phyloP scores from a whole-genome alignment of 2,888 invertebrate genomes.

The Drosophila aldrichi region DNA sequence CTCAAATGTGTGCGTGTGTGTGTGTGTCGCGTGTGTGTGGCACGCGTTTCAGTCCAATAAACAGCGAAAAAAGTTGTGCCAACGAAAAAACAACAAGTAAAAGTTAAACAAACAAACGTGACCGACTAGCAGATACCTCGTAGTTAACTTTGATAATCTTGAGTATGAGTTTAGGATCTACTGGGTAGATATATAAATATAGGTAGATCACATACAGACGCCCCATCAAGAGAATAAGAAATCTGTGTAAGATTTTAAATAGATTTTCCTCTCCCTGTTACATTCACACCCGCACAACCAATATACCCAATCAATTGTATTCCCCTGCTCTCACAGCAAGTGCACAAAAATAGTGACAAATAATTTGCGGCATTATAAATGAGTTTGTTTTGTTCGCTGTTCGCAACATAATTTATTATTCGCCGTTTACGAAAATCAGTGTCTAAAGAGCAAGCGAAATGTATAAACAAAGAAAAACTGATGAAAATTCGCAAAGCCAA shows the following conservation, averaged over 20 bases:
- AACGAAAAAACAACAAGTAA: conserved; percentile 29
- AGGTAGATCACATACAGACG: too few relatives aligned
- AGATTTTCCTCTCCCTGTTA: too few relatives aligned
- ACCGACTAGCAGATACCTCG: neutral
- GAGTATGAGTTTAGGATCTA: too few relatives aligned
- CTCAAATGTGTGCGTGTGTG: conserved; percentile 29
- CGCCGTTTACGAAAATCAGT: conserved; percentile 19
- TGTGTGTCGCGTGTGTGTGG: conserved; percentile 18
- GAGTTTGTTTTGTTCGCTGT: conserved; percentile 67
- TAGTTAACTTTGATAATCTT: neutral
- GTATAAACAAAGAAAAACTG: conserved; percentile 1
- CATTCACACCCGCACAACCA: neutral
- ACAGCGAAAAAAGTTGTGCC: conserved; percentile 38
- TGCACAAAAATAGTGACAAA: conserved; percentile 68
- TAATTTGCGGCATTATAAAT: conserved; percentile 70
- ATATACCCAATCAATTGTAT: neutral
- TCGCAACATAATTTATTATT: conserved; percentile 64
- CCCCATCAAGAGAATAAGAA: too few relatives aligned
- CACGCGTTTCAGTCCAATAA: conserved; percentile 61
- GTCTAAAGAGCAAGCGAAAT: neutral
- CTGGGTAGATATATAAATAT: too few relatives aligned
- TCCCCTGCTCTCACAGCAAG: conserved; percentile 46
- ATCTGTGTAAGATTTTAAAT: too few relatives aligned
- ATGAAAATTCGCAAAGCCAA: neutral
- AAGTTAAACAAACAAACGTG: neutral